Percentiles rank a stretch among this genome's conserved stretches.
Conservation (phyloP, 1,140 invertebrate species). For the Charaxes varanes region DNA sequence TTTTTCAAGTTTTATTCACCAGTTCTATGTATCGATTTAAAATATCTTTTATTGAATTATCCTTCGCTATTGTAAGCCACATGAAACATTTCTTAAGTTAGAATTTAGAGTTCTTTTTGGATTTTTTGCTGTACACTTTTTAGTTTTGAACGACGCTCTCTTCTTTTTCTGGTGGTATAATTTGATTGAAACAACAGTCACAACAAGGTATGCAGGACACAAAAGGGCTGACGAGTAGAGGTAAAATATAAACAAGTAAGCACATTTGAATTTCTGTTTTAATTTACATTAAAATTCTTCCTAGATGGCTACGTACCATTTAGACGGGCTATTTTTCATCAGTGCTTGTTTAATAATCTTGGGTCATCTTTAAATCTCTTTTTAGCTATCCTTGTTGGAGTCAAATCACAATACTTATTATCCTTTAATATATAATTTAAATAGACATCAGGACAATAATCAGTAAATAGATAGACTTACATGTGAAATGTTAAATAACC, state of each 20-base stretch:
- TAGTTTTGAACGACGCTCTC: constrained; percentile 4
- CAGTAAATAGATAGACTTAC: no score
- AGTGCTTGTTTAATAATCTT: neutral
- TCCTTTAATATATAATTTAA: neutral
- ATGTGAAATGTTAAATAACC: no score
- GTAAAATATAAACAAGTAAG: constrained; percentile 25
- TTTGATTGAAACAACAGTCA: constrained; percentile 29
- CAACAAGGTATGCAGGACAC: constrained; percentile 33
- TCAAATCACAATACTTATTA: neutral
- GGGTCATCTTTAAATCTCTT: neutral
- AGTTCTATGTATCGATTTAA: no score
- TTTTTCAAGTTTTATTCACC: no score
- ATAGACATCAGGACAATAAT: no score
- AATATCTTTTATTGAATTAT: no score
- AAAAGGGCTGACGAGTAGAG: constrained; percentile 29
- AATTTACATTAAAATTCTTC: constrained; percentile 4
- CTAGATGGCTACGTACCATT: no score
- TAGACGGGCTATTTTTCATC: neutral
- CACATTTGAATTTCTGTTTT: constrained; percentile 66
- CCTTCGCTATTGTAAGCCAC: no score
- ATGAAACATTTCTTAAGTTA: no score
- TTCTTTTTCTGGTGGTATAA: constrained; percentile 22
- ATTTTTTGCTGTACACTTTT: neutral
- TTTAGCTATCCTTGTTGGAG: neutral
- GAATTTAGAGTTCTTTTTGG: no score